Base-by-base conservation (phyloP, 2,888 invertebrate genomes). In the Zygothrica quintamaculata region DNA sequence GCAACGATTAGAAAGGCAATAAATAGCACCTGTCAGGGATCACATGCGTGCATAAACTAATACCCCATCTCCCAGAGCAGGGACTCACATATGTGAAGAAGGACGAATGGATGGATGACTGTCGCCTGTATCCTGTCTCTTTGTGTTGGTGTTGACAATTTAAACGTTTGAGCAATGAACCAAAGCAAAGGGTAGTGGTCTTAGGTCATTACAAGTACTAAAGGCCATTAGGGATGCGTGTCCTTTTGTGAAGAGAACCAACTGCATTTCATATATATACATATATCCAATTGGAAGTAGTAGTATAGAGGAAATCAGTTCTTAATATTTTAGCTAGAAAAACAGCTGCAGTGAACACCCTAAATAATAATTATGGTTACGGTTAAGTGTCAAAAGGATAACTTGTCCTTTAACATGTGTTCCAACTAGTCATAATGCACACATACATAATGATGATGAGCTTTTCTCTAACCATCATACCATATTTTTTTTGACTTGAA, bases 1-100 rank as follows among this genome's bases (percentile, higher is more conserved):
- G 89, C 88, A 89, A 89, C 86, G 89, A 89, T 89, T 89, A 89
- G 88, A 75, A 77, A 87, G 74, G 85, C 87, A 85, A 89, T 90
- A 88, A 90, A 90, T 88, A 85, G 82, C 90, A 90, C 90, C 90
- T 90, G 90, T 61, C 74, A 52, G 65, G 62, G 84, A 79, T 90
- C 90, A 84, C 90, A 90, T 89, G 90, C 90, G 87, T 88, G 89
- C 69, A 33, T 31, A 33, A 37, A 18, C 36, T 56, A 5, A 2
- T 3, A 22, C 18, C 18, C 18, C 18, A 22, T 3, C 18, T 22
- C 18, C 18, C 2, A 22, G 47, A 7, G 29, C 16, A 12, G 15
- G 22, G 8, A 33, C 26, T 44, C 58, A 52, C 55, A 53, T 56
- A 56, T 52, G 50, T 31, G 37, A 33, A 18, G 13, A 4, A 44